phyloP scores from a whole-genome alignment of 2,113 vertebrate genomes.

The Austrofundulus limnaeus region DNA sequence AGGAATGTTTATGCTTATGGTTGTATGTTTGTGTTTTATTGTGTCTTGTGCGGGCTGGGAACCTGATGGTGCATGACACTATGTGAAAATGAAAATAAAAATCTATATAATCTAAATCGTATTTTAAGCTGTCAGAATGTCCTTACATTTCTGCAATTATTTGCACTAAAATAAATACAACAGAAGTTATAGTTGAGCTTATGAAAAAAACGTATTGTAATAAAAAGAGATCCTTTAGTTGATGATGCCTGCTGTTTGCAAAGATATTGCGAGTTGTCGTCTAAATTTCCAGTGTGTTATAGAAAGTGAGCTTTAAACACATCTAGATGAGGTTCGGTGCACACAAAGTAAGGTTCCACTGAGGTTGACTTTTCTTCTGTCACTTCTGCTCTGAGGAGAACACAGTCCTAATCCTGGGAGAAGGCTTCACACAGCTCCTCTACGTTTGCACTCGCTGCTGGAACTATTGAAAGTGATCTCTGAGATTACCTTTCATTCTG shows the following conservation, averaged over 20 bases:
- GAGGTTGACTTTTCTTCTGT: conserved; percentile 70
- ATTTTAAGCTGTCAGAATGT: too few relatives aligned
- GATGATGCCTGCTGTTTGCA: neutral
- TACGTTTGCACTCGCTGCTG: conserved; percentile 69
- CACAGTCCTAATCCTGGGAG: conserved; percentile 78
- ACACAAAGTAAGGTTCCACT: conserved; percentile 34
- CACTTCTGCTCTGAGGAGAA: conserved; percentile 68
- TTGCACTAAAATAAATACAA: too few relatives aligned
- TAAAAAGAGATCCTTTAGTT: too few relatives aligned
- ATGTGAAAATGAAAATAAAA: too few relatives aligned
- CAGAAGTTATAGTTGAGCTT: too few relatives aligned
- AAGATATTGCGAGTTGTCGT: neutral
- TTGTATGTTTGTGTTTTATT: too few relatives aligned
- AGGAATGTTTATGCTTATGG: too few relatives aligned
- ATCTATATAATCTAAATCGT: too few relatives aligned
- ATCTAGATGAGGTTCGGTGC: conserved; percentile 7
- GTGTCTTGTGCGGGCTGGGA: too few relatives aligned
- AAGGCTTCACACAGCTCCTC: conserved; percentile 75
- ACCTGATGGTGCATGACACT: too few relatives aligned
- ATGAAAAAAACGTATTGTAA: too few relatives aligned
- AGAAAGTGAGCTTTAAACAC: neutral
- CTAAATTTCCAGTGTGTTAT: neutral
- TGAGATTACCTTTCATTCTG: conserved; percentile 83
- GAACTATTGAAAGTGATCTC: conserved; percentile 83
- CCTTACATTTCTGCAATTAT: neutral